Base-by-base conservation (phyloP, 2,888 invertebrate species). In the Nemotelus nigrinus region DNA sequence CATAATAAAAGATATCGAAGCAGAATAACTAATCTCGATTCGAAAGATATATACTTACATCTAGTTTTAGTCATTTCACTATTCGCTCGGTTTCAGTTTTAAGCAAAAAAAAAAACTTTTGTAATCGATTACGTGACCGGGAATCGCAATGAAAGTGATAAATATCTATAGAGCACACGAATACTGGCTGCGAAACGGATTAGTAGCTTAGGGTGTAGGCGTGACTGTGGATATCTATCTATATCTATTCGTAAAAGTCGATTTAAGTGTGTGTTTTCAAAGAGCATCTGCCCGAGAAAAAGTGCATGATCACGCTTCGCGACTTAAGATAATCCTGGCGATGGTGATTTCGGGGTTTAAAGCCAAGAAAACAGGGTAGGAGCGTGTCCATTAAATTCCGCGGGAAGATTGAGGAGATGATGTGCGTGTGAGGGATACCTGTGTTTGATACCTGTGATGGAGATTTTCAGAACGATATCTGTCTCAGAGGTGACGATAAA, bases 91-190 rank as follows among this genome's bases (percentile, higher is more conserved):
- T 48, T 45, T 47, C 72, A 58, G 45, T 72, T 57, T 71, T 25
- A 47, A 3, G 3, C 60, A 25, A 8, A 5, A 4, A 58, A 47
- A 50, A 47, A 72, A 60, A 72, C 57, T 72, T 72, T 58, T 74
- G 60, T 74, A 74, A 74, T 74, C 63, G 74, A 74, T 74, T 74
- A 74, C 74, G 74, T 74, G 74, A 60, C 63, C 48, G 41, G 63
- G 8, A 71, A 55, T 43, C 10, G 43, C 4, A 50, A 48, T 50
- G 60, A 57, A 57, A 57, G 58, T 72, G 71, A 58, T 74, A 63
- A 55, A 70, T 55, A 63, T 74, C 7, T 10, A 39, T 50, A 72
- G 6, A 58, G n/a, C n/a, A 8, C n/a, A 47, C 45, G 2, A 70
- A 57, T 57, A 57, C 25, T 57, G 4, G 25, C 57, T 25, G 25